Conservation (phyloP, 2,113 vertebrate genomes). For the Sinocyclocheilus anophthalmus region DNA sequence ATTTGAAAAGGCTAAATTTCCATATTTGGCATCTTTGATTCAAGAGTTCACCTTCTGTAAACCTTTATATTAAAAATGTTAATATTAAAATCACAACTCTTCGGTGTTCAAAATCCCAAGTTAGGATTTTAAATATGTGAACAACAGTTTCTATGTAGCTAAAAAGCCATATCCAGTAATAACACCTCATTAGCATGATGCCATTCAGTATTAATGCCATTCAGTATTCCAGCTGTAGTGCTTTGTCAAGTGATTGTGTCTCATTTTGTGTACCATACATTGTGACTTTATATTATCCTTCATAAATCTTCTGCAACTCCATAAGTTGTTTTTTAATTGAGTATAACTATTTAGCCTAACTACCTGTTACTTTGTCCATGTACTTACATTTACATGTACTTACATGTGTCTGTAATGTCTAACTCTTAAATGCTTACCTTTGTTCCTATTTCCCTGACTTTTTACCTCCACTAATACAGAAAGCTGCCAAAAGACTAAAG, state of each 20-base stretch:
- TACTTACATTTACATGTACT: constrained; percentile 51
- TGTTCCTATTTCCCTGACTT: constrained; percentile 65
- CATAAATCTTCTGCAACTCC: constrained; percentile 4
- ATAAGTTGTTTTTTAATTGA: constrained; percentile 11
- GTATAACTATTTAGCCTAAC: constrained; percentile 17
- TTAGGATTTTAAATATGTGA: neutral
- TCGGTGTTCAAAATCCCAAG: neutral
- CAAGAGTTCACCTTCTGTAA: neutral
- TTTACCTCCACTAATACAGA: constrained; percentile 81
- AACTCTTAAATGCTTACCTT: constrained; percentile 60
- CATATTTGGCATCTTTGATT: neutral
- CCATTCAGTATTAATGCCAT: constrained; percentile 36
- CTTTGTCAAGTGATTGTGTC: constrained; percentile 69
- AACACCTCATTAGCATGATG: constrained; percentile 63
- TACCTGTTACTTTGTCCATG: neutral
- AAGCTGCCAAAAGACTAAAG: constrained; percentile 90
- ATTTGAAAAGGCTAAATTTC: neutral
- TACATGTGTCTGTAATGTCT: constrained; percentile 56
- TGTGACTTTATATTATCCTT: constrained; percentile 45
- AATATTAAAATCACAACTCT: neutral
- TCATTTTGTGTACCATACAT: constrained; percentile 66
- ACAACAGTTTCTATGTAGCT: neutral
- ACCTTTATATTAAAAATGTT: neutral
- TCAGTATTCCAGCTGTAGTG: constrained; percentile 53
- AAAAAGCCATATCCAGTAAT: constrained; percentile 25